phyloP scores from a whole-genome alignment of 2,888 invertebrate species.

The Hymenopus coronatus region DNA sequence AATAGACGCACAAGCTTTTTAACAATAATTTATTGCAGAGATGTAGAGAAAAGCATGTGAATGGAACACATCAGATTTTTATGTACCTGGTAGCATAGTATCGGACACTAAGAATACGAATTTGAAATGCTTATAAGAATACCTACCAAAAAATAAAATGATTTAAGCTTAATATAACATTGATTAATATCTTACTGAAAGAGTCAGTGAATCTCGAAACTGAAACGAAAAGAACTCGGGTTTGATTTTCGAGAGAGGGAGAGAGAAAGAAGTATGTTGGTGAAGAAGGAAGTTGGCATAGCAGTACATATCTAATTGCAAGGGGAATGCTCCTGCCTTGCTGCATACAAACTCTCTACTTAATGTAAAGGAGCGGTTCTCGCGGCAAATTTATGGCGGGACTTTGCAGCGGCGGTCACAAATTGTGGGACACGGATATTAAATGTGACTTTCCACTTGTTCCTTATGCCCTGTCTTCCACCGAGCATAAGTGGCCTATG shows the following conservation, averaged over 20 bases:
- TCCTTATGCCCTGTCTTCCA: background rate
- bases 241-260: background rate
- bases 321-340: background rate
- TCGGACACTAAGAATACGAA: too few species aligned
- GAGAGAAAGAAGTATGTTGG: background rate
- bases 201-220: background rate
- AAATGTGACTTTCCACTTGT: conserved; percentile 23
- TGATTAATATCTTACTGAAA: too few species aligned
- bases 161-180: too few species aligned
- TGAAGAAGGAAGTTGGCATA: background rate
- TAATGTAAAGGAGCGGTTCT: conserved; percentile 20
- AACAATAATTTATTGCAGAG: too few species aligned
- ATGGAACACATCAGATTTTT: too few species aligned
- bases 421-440: conserved; percentile 24
- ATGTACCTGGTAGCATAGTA: too few species aligned
- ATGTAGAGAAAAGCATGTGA: too few species aligned
- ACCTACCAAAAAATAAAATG: too few species aligned
- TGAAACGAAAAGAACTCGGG: background rate
- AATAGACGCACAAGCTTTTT: too few species aligned
- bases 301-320: background rate
- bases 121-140: too few species aligned
- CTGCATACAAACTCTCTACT: conserved; percentile 23
- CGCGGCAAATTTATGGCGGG: conserved; percentile 20
- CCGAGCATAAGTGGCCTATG: background rate
- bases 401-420: conserved; percentile 26